Evolutionary conservation across 2,888 invertebrate species (phyloP).

Genomic region (Caenorhabditis virilis): DNA sequence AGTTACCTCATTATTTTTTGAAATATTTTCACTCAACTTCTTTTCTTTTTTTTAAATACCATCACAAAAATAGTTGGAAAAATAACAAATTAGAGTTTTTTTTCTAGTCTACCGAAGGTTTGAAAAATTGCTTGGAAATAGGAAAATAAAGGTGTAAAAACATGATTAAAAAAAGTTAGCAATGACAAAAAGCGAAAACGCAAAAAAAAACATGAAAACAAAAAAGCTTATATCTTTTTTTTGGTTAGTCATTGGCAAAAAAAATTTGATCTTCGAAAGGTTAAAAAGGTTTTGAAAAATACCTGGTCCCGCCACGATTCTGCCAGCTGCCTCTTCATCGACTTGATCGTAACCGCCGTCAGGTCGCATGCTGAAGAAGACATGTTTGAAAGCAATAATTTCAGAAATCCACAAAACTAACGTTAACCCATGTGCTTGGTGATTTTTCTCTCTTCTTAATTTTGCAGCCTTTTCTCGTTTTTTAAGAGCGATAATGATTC

Average conservation of each 20-base stretch:
- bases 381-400: background rate
- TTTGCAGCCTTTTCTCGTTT: constrained; percentile 66
- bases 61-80: too few species aligned
- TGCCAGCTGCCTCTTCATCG: constrained; percentile 64
- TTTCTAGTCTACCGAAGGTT: too few species aligned
- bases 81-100: too few species aligned
- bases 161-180: too few species aligned
- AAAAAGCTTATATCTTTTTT: background rate
- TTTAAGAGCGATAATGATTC: constrained; percentile 68
- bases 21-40: too few species aligned
- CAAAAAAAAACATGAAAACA: constrained; percentile 9
- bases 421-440: constrained; percentile 24
- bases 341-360: constrained; percentile 33
- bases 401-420: constrained; percentile 3
- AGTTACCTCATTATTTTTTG: too few species aligned
- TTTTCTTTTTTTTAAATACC: too few species aligned
- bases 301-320: constrained; percentile 67
- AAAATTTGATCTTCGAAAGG: background rate
- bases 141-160: too few species aligned
- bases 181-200: too few species aligned
- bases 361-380: too few species aligned
- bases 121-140: too few species aligned
- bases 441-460: constrained; percentile 40
- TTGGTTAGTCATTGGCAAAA: background rate
- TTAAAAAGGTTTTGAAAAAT: background rate